Evolutionary conservation across 2,113 vertebrate species (phyloP), one percentile per base, ranked within the genome.

Genomic region (Bungarus multicinctus): DNA sequence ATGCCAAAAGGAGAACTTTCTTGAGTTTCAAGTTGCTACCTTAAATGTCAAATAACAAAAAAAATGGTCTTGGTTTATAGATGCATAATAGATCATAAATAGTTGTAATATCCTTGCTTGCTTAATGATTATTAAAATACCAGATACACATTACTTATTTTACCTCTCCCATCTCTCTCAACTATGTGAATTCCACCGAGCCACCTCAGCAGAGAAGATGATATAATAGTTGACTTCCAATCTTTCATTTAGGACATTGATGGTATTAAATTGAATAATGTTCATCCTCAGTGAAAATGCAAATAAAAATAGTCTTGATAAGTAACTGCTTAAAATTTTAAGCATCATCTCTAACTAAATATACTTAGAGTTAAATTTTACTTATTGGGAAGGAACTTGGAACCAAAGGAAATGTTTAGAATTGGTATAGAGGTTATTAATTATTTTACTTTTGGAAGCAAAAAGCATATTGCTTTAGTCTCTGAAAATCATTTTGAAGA

Each of bases 1-100:
- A 86, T 95, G 93, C 55, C 22, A 2, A 90, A 81, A 43, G 39
- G 52, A 88, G 23, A 12, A 7, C 91, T 87, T 96, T 45, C 91
- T 95, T 93, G 94, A 81, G 47, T 81, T 22, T 53, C 30, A 90
- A 74, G 30, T 90, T 74, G 47, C 30, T 81, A 50, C 34, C 69
- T 39, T 81, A 81, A 20, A 57, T 90, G 22, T 43, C 27, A 30
- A 50, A 39, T 88, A 30, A 87, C 14, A 47, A 34, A 22, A n/a
- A 54, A n/a, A 54, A 18, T 34, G n/a, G 9, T n/a, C 22, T 53
- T 20, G 50, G 57, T 54, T 10, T 87, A 10, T 10, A 60, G 52
- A 14, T 60, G 23, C 34, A 2, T 58, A 53, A 69, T 34, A 64
- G 45, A n/a, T 18, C 10, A 27, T 34, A 23, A 87, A 14, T 10